Evolutionary conservation across 1,140 invertebrate genomes (phyloP).

Genomic region (Andricus grossulariae): DNA sequence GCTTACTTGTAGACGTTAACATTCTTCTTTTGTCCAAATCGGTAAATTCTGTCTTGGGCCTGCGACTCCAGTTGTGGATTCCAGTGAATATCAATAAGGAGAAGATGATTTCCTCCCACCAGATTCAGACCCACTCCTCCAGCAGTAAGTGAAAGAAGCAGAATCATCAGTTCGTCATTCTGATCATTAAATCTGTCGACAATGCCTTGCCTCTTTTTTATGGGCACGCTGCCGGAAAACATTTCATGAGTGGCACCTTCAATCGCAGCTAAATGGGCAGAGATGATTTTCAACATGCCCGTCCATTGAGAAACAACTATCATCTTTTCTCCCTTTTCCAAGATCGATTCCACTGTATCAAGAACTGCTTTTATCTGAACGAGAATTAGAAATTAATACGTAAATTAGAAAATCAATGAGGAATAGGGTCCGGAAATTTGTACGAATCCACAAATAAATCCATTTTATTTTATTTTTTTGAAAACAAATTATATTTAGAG

Average conservation of each 20-base stretch:
- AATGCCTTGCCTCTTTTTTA: constrained; percentile 77
- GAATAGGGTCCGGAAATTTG: no score
- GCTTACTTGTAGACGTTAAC: constrained; percentile 90
- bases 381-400: neutral
- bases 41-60: constrained; percentile 93
- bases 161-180: constrained; percentile 74
- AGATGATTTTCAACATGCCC: constrained; percentile 83
- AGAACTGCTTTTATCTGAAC: constrained; percentile 79
- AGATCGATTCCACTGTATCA: constrained; percentile 78
- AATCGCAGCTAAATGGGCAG: constrained; percentile 76
- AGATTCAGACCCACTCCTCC: constrained; percentile 95
- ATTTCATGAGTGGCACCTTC: constrained; percentile 76
- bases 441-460: no score
- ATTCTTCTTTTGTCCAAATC: constrained; percentile 89
- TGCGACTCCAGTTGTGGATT: constrained; percentile 95
- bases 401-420: neutral
- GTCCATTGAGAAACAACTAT: constrained; percentile 94
- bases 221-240: constrained; percentile 82
- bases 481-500: no score
- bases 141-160: constrained; percentile 90
- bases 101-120: constrained; percentile 92
- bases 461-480: no score
- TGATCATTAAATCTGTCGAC: constrained; percentile 85
- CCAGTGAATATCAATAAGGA: constrained; percentile 95
- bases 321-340: constrained; percentile 80